These are phyloP conservation scores for Meteorus cinctellus DNA, from an alignment of 2,888 invertebrate genomes.

Conservation along the genomic window DNA sequence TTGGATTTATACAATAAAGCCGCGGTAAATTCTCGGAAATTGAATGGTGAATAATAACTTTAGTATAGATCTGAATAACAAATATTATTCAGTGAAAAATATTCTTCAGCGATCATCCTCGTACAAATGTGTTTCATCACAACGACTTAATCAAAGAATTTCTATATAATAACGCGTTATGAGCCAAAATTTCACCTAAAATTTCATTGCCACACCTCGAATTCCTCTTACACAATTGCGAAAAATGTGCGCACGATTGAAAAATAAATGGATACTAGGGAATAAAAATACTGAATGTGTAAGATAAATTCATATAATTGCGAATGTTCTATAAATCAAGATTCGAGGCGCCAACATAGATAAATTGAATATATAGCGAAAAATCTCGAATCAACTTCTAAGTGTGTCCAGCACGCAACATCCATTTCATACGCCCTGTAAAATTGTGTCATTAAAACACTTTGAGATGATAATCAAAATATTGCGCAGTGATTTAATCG, in stretches of 20 bases:
- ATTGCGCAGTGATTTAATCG: constrained; percentile 43
- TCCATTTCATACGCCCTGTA: background rate
- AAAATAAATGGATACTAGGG: background rate
- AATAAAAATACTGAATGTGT: background rate
- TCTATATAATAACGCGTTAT: too few species aligned
- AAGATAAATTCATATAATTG: background rate
- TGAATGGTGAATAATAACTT: background rate
- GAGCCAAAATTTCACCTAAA: background rate
- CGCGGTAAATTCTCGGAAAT: background rate
- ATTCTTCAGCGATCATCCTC: too few species aligned
- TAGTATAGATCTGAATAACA: too few species aligned
- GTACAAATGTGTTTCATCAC: too few species aligned
- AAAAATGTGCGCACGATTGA: background rate
- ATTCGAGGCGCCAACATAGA: background rate
- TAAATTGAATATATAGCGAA: background rate
- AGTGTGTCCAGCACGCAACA: constrained; percentile 9
- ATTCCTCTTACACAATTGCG: background rate
- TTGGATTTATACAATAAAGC: background rate
- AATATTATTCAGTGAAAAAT: too few species aligned
- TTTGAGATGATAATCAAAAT: constrained; percentile 26
- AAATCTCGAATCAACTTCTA: background rate
- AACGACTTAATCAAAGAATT: too few species aligned
- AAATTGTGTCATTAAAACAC: background rate
- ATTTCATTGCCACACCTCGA: background rate
- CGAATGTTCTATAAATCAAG: background rate